Conservation (phyloP, 2,797 vertebrate species). For the Taeniopygia guttata region DNA sequence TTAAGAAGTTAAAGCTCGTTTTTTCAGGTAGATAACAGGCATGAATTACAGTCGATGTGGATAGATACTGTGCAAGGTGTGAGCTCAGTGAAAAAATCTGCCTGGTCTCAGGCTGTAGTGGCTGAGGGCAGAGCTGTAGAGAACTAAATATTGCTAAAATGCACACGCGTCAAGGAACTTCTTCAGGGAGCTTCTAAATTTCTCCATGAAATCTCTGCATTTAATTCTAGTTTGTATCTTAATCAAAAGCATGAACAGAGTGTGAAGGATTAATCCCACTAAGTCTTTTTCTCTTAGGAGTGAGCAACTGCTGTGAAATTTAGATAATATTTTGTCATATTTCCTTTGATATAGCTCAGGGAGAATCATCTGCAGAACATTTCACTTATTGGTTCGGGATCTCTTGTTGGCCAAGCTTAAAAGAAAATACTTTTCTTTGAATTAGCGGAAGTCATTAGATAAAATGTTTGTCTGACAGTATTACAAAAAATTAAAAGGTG, state of each 20-base stretch:
- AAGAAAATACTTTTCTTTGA: not conserved
- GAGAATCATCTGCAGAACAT: not conserved
- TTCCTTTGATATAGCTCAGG: not conserved
- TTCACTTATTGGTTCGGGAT: not conserved
- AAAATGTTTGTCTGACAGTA: not conserved
- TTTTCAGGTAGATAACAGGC: not conserved
- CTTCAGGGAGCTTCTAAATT: not conserved
- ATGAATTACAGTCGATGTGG: not conserved
- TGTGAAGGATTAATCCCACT: not conserved
- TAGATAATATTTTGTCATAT: not conserved
- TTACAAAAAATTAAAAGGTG: not conserved
- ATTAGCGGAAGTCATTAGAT: not conserved
- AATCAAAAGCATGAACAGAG: not conserved
- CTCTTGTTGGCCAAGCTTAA: not conserved
- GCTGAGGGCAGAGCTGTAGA: not conserved
- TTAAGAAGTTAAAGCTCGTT: not conserved
- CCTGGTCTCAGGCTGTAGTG: not conserved
- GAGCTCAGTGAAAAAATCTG: not conserved
- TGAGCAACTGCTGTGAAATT: not conserved
- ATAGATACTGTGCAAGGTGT: not conserved
- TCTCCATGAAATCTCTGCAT: not conserved
- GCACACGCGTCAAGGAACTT: not conserved
- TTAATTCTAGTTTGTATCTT: not conserved
- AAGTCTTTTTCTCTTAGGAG: not conserved
- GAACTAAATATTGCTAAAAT: not conserved